These are phyloP conservation scores for Gymnobelideus leadbeateri DNA, from an alignment of 2,113 vertebrate species.

Conservation along the genomic window DNA sequence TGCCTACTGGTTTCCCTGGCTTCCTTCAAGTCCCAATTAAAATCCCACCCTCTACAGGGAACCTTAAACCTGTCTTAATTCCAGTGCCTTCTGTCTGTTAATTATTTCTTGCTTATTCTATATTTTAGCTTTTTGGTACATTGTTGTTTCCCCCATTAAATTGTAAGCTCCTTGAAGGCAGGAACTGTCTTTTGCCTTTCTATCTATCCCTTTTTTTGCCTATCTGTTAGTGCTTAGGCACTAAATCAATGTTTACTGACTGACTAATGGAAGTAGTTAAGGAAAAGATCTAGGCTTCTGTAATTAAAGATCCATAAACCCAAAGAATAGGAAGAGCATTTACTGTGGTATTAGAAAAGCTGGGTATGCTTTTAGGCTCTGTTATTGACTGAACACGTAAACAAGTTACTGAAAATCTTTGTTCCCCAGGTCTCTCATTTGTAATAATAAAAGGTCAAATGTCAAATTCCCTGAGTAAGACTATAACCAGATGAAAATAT, in stretches of 20 bases:
- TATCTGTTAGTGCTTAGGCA: not conserved
- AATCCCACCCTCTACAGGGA: not conserved
- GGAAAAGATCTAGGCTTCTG: not conserved
- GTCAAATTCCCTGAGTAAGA: not conserved
- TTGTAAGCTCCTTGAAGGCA: not conserved
- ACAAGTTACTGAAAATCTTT: not conserved
- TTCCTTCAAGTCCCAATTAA: not conserved
- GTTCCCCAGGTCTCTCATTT: not conserved
- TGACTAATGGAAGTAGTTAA: not conserved
- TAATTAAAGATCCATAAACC: not conserved
- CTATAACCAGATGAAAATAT: not conserved
- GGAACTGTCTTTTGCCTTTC: not conserved
- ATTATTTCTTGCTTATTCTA: not conserved
- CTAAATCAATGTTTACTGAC: not conserved
- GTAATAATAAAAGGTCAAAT: not conserved
- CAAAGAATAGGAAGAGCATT: not conserved
- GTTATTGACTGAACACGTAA: not conserved
- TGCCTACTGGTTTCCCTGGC: not conserved
- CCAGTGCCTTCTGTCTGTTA: not conserved
- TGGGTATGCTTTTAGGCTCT: not conserved
- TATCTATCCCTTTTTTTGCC: not conserved
- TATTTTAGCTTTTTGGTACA: not conserved
- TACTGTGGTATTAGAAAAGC: not conserved
- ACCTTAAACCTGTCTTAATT: not conserved
- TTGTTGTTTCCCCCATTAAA: not conserved